phyloP scores from a whole-genome alignment of 2,888 invertebrate species.

The Heliconius charithonia region DNA sequence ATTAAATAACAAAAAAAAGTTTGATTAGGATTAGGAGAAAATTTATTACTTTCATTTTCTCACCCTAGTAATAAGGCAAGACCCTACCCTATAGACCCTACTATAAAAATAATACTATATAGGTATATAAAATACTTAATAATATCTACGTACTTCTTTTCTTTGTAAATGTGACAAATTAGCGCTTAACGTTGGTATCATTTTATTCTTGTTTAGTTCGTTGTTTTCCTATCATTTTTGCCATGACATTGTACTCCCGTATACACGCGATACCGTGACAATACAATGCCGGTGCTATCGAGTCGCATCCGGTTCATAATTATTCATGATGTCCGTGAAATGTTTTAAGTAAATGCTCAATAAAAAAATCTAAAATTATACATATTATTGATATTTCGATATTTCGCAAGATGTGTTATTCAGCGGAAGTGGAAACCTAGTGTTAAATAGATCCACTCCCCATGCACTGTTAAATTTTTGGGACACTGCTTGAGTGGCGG shows the following conservation, averaged over 20 bases:
- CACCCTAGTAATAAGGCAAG: no score
- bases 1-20: no score
- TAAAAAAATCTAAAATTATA: not conserved
- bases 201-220: not conserved
- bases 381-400: not conserved
- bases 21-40: no score
- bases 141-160: not conserved
- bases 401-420: no score
- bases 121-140: not conserved
- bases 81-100: no score
- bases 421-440: no score
- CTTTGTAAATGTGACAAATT: not conserved
- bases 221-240: conserved; percentile 31
- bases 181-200: not conserved
- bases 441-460: no score
- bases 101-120: not conserved
- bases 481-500: no score
- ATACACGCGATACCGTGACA: conserved; percentile 42
- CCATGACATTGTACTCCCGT: conserved; percentile 43
- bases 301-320: conserved; percentile 35
- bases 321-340: conserved; percentile 32
- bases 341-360: not conserved
- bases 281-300: conserved; percentile 41
- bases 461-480: no score
- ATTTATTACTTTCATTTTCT: no score